These are phyloP conservation scores for Tinea pellionella DNA, from an alignment of 2,888 invertebrate genomes.

Conservation along the genomic window DNA sequence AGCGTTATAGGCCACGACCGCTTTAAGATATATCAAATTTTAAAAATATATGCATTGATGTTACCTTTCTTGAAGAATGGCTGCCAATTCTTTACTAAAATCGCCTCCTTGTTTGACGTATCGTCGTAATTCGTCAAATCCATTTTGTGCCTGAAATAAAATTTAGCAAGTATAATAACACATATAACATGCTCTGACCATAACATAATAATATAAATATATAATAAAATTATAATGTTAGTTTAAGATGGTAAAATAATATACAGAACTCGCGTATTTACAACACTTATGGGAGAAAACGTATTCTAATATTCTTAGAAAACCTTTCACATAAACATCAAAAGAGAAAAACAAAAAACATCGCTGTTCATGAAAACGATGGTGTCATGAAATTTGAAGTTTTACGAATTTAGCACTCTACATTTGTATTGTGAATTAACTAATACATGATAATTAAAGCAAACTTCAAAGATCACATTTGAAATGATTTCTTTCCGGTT, in stretches of 20 bases:
- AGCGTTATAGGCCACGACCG: no score
- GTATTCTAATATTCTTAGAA: background rate
- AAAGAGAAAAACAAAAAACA: background rate
- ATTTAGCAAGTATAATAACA: slow-evolving; percentile 17
- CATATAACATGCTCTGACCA: no score
- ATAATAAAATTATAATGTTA: no score
- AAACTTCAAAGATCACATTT: slow-evolving; percentile 20
- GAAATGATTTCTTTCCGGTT: background rate
- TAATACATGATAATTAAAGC: slow-evolving; percentile 22
- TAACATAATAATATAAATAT: no score
- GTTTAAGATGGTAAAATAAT: no score
- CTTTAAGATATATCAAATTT: no score
- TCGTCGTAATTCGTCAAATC: slow-evolving; percentile 91
- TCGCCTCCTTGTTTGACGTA: slow-evolving; percentile 95
- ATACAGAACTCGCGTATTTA: no score
- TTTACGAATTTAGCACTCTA: background rate
- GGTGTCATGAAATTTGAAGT: background rate
- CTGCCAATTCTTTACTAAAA: slow-evolving; percentile 91
- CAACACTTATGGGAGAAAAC: no score
- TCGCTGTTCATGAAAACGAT: background rate
- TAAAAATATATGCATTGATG: background rate
- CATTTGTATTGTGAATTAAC: slow-evolving; percentile 14
- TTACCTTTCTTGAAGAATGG: slow-evolving; percentile 92
- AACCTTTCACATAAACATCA: background rate
- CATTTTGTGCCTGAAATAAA: slow-evolving; percentile 86